A percentile compares a stretch with the other conserved stretches of the same genome.
Conservation (phyloP, 2,113 vertebrate species). For the Pelecanoides urinatrix region DNA sequence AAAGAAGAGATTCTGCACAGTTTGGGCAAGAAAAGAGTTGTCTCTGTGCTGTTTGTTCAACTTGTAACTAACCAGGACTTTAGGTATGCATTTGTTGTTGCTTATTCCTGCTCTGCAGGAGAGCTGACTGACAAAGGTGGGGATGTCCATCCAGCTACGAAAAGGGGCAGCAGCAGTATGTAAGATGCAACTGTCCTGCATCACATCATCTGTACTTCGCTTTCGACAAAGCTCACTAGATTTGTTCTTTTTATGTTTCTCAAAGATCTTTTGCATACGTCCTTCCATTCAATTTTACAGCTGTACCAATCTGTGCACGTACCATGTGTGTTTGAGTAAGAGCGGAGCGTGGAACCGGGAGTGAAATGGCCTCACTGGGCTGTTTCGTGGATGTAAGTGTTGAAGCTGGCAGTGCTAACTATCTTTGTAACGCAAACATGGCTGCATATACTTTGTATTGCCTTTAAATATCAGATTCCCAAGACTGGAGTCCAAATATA, state of each 20-base stretch:
- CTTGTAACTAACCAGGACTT: not conserved
- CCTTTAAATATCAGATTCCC: not conserved
- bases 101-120: not conserved
- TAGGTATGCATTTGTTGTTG: not conserved
- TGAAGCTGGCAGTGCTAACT: not conserved
- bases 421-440: not conserved
- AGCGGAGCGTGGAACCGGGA: not conserved
- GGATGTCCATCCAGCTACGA: accelerated
- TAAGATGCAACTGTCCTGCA: no score
- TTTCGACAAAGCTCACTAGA: not conserved
- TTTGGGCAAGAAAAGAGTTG: not conserved
- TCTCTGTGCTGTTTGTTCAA: not conserved
- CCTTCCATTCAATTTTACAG: not conserved
- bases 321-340: not conserved
- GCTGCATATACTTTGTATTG: not conserved
- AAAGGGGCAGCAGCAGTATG: not conserved
- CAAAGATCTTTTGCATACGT: accelerated
- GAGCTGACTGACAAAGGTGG: not conserved
- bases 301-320: not conserved
- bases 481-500: not conserved
- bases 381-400: not conserved
- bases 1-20: no score
- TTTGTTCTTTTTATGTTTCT: not conserved
- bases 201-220: not conserved
- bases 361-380: not conserved